phyloP scores from a whole-genome alignment of 2,888 invertebrate genomes.

The Lottia scabra region DNA sequence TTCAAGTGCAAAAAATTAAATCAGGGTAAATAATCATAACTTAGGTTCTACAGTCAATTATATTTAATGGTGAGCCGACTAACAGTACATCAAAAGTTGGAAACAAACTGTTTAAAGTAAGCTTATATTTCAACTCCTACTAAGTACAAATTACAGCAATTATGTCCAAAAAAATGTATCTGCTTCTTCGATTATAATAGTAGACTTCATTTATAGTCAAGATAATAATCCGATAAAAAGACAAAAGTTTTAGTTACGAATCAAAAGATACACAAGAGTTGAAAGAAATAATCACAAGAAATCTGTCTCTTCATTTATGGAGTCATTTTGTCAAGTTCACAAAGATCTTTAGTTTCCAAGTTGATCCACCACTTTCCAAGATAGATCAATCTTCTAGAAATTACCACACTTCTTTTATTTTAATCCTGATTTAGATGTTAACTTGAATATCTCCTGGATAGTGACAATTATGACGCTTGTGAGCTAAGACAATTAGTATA shows the following conservation, averaged over 20 bases:
- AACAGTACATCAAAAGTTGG: neutral
- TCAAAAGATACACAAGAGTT: conserved; percentile 3
- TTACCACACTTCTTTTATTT: too few species aligned
- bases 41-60: conserved; percentile 4
- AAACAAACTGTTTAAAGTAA: neutral
- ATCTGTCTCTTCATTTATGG: neutral
- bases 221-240: neutral
- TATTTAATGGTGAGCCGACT: neutral
- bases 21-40: conserved; percentile 1
- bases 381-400: too few species aligned
- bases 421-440: too few species aligned
- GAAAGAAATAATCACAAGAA: neutral
- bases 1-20: conserved; percentile 1
- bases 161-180: neutral
- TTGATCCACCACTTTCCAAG: neutral
- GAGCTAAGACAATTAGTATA: conserved; percentile 2
- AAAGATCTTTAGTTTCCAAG: neutral
- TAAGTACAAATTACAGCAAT: neutral
- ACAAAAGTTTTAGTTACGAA: neutral
- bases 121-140: neutral
- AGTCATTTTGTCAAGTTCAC: neutral
- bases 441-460: neutral
- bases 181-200: too few species aligned
- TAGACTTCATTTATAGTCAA: too few species aligned
- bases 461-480: neutral